These are phyloP conservation scores for Exaiptasia diaphana DNA, from an alignment of 64 coral and sea anemone species.

Conservation along the genomic window DNA sequence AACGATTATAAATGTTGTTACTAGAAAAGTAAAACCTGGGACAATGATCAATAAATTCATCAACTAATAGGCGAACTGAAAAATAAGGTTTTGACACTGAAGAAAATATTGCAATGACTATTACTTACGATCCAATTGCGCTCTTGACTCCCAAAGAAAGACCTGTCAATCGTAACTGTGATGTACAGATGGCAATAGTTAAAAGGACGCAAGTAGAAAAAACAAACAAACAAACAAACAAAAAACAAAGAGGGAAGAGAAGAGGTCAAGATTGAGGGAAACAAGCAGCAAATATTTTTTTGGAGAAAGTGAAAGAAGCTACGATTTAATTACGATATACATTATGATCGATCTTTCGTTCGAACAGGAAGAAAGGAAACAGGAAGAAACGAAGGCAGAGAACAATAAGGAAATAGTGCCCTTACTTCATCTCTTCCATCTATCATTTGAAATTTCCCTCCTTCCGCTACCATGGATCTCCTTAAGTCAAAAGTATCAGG, in stretches of 20 bases:
- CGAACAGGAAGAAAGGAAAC: too few species aligned
- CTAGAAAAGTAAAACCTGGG: too few species aligned
- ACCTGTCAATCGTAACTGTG: background rate
- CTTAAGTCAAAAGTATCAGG: constrained; percentile 36
- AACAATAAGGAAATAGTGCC: too few species aligned
- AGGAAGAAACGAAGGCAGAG: too few species aligned
- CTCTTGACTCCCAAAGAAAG: background rate
- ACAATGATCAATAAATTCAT: too few species aligned
- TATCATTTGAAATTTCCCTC: constrained; percentile 48
- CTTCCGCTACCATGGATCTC: constrained; percentile 36
- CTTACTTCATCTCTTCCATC: constrained; percentile 69
- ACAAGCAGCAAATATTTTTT: background rate
- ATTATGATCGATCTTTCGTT: too few species aligned
- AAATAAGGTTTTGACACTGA: too few species aligned
- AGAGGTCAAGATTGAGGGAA: background rate
- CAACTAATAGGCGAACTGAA: too few species aligned
- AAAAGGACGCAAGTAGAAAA: background rate
- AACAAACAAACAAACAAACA: background rate
- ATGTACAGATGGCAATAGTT: background rate
- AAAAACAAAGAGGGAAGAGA: background rate
- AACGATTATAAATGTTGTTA: too few species aligned
- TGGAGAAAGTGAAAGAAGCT: background rate
- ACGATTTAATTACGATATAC: too few species aligned
- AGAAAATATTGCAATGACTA: too few species aligned
- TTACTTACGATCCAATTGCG: background rate